Evolutionary conservation across 1,140 invertebrate species (phyloP).

Genomic region (Diprion similis): DNA sequence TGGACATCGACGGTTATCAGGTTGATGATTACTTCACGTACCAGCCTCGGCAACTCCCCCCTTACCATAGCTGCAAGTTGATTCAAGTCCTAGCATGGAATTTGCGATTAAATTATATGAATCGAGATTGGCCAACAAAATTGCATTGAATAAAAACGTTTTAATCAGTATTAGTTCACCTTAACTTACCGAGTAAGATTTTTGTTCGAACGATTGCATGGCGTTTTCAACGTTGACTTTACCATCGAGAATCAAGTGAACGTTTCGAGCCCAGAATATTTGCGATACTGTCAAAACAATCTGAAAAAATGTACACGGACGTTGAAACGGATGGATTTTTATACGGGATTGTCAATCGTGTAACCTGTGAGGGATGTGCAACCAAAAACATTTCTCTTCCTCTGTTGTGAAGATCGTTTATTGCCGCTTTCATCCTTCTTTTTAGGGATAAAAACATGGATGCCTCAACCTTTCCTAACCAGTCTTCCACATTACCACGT

Average conservation of each 20-base stretch:
- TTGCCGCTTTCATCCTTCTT: constrained; percentile 75
- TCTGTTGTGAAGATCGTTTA: constrained; percentile 67
- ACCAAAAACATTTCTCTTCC: constrained; percentile 70
- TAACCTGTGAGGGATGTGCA: constrained; percentile 67
- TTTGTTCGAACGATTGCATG: constrained; percentile 73
- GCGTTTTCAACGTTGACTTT: constrained; percentile 51
- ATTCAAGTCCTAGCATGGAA: constrained; percentile 70
- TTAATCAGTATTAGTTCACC: background rate
- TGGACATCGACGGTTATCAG: constrained; percentile 90
- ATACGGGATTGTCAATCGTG: constrained; percentile 19
- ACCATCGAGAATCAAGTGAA: constrained; percentile 76
- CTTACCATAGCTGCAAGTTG: constrained; percentile 79
- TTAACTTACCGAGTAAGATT: constrained; percentile 63
- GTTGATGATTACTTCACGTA: constrained; percentile 79
- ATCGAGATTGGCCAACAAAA: background rate
- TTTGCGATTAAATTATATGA: background rate
- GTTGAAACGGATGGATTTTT: background rate
- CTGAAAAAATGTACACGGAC: constrained; percentile 41
- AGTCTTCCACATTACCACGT: constrained; percentile 87
- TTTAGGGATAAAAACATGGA: constrained; percentile 82
- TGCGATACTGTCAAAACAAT: constrained; percentile 83
- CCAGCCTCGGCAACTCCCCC: constrained; percentile 71
- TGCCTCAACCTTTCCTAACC: constrained; percentile 86
- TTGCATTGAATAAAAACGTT: background rate
- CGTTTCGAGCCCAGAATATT: constrained; percentile 82